Percentiles rank a stretch among this genome's conserved stretches.
Conservation (phyloP, 2,888 invertebrate species). For the Dascillus cervinus region DNA sequence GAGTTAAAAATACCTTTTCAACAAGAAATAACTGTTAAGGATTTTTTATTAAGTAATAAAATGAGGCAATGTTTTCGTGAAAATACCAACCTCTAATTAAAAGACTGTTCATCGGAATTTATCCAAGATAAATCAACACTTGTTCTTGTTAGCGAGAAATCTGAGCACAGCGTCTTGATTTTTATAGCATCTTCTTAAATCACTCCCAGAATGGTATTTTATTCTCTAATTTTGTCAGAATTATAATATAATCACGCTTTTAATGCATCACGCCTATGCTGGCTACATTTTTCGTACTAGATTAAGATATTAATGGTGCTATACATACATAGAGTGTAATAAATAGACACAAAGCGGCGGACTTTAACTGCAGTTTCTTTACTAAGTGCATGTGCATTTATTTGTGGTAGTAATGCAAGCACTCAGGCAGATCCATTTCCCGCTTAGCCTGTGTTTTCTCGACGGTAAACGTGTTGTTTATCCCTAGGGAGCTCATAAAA, state of each 20-base stretch:
- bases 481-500: slow-evolving; percentile 46
- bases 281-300: slow-evolving; percentile 10
- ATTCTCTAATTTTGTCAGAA: slow-evolving; percentile 24
- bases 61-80: slow-evolving; percentile 24
- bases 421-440: slow-evolving; percentile 17
- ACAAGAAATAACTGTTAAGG: too few species aligned
- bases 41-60: slow-evolving; percentile 31
- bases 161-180: slow-evolving; percentile 20
- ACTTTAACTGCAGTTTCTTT: slow-evolving; percentile 21
- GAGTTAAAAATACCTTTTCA: too few species aligned
- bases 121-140: slow-evolving; percentile 27
- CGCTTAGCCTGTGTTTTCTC: slow-evolving; percentile 30
- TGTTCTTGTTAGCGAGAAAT: slow-evolving; percentile 23
- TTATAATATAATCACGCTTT: too few species aligned
- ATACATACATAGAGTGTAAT: slow-evolving; percentile 10
- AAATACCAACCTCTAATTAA: slow-evolving; percentile 32
- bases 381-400: slow-evolving; percentile 27
- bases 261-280: slow-evolving; percentile 19
- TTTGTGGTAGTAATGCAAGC: slow-evolving; percentile 11
- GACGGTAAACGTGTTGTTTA: slow-evolving; percentile 40
- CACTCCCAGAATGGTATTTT: slow-evolving; percentile 18
- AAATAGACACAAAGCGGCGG: slow-evolving; percentile 9
- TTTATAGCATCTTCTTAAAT: slow-evolving; percentile 26
- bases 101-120: slow-evolving; percentile 27
- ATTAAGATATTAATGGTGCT: slow-evolving; percentile 13